Base-by-base conservation (phyloP, 2,888 invertebrate genomes). In the Thelaira solivaga region DNA sequence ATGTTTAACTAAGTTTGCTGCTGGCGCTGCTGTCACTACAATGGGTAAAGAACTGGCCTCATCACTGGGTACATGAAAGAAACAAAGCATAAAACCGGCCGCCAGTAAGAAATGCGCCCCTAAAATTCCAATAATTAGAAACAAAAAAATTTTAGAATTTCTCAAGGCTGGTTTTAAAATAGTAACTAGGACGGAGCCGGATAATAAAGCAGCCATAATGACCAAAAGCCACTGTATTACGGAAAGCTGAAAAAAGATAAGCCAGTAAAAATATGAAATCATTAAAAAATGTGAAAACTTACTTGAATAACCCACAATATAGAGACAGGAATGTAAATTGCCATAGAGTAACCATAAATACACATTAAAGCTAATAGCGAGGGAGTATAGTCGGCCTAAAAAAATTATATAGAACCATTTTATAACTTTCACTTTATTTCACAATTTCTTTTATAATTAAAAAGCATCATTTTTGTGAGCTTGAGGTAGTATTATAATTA, bases 311-410 rank as follows among this genome's bases (percentile, higher is more conserved):
- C 93, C 97, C 97, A 98, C 41, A 98, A 90, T 80, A 98, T 92
- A 2, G 97, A 95, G 7, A 97, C 94, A 4, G 98, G 98, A 84
- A 99, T 93, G 89, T 97, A 99, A 84, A 98, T 95, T 31, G 96
- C 93, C 49, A 99, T 90, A 0, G 97, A 97, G 89, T 99, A 99
- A 7, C 98, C 99, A 86, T 98, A 99, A 8, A 98, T 91, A 88
- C 97, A 98, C 86, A 98, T 92, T 8, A 98, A 91, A 81, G 98
- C 96, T 82, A 98, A 90, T 86, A 96, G 91, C 18, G 94, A 92
- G 18, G 94, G 93, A 0, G 91, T 89, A 26, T 90, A 90, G 18
- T 90, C 87, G 8, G 90, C 88, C 90, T 92, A 39, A 5, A 13
- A 39, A 2, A 36, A 16, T 4, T n/a, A n/a, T n/a, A n/a, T n/a